Percentiles rank a stretch among this genome's conserved stretches.
phyloP scores from a whole-genome alignment of 1,140 invertebrate species.

The Octopus sinensis region DNA sequence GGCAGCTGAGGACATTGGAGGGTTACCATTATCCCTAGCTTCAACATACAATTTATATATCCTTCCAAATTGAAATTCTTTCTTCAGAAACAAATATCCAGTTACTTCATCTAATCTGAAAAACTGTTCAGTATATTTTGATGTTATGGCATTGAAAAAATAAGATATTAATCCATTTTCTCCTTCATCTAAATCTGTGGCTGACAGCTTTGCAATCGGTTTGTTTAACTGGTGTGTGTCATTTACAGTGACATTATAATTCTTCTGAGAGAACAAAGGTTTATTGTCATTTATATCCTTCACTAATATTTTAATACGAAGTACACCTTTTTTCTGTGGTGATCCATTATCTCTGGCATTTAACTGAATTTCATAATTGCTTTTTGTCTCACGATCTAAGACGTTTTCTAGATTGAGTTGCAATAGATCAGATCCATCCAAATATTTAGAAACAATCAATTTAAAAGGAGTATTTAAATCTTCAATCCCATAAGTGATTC shows the following conservation, averaged over 20 bases:
- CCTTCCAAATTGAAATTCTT: constrained; percentile 39
- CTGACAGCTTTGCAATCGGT: constrained; percentile 69
- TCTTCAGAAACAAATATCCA: constrained; percentile 35
- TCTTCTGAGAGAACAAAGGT: constrained; percentile 61
- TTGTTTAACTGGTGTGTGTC: constrained; percentile 79
- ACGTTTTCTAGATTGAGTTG: not conserved
- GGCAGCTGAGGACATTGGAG: constrained; percentile 82
- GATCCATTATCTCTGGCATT: not conserved
- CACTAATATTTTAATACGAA: not conserved
- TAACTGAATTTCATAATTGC: not conserved
- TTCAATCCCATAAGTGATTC: not conserved
- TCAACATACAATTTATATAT: constrained; percentile 41
- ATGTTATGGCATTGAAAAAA: constrained; percentile 61
- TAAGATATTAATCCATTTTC: constrained; percentile 89
- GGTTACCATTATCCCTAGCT: constrained; percentile 40
- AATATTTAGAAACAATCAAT: not conserved
- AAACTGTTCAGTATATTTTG: constrained; percentile 34
- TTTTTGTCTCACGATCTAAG: not conserved
- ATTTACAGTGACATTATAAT: constrained; percentile 72
- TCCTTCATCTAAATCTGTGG: constrained; percentile 83
- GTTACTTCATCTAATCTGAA: constrained; percentile 36
- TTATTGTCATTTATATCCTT: not conserved
- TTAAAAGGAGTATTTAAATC: not conserved
- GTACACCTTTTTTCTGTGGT: not conserved
- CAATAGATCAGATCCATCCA: not conserved